These are phyloP conservation scores for Gymnosoma rotundatum DNA, from an alignment of 2,888 invertebrate genomes.

Conservation along the genomic window DNA sequence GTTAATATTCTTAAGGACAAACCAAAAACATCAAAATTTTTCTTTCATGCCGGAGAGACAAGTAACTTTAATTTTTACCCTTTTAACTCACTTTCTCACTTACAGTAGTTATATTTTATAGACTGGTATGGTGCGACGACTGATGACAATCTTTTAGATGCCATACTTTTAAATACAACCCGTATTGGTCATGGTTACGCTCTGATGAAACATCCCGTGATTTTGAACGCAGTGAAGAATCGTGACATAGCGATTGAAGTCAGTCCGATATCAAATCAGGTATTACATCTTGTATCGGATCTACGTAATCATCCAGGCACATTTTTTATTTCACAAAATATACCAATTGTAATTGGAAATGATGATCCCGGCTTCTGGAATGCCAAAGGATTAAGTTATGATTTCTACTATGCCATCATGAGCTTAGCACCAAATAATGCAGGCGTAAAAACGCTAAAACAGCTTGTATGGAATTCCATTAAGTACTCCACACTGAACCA, in stretches of 20 bases:
- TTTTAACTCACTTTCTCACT: background rate
- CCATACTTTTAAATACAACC: conserved; percentile 80
- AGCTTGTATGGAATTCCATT: conserved; percentile 86
- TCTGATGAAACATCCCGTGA: conserved; percentile 80
- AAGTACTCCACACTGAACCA: conserved; percentile 77
- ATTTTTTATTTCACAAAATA: conserved; percentile 83
- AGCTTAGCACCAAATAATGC: conserved; percentile 84
- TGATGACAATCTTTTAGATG: conserved; percentile 85
- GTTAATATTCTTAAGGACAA: conserved; percentile 74
- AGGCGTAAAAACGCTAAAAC: conserved; percentile 85
- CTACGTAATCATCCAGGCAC: conserved; percentile 86
- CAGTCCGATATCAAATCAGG: conserved; percentile 82
- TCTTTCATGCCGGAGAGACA: conserved; percentile 88
- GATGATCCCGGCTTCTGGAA: conserved; percentile 87
- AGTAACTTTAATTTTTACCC: conserved; percentile 74
- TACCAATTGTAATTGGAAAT: conserved; percentile 85
- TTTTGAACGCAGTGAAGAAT: conserved; percentile 79
- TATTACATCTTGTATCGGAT: conserved; percentile 84
- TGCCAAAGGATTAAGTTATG: conserved; percentile 85
- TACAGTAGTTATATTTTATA: conserved; percentile 54
- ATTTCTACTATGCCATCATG: conserved; percentile 87
- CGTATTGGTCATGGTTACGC: conserved; percentile 82
- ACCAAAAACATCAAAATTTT: conserved; percentile 82
- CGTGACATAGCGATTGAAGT: conserved; percentile 80
- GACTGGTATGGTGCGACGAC: conserved; percentile 84